Conservation (phyloP, 2,797 vertebrate genomes). For the Pantherophis vulpinus region DNA sequence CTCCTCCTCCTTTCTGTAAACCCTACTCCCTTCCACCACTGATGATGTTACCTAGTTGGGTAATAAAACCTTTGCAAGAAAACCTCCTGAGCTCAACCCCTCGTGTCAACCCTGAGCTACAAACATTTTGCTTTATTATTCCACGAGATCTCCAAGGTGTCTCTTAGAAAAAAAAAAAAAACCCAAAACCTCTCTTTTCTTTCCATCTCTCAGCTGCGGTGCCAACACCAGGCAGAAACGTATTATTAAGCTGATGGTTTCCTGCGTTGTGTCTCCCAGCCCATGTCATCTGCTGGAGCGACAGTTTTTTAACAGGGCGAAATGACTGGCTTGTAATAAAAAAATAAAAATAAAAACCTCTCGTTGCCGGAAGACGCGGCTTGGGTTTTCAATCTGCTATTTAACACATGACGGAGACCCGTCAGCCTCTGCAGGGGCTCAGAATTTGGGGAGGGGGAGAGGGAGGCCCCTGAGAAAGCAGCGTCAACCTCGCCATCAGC, state of each 20-base stretch:
- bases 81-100: too few species aligned
- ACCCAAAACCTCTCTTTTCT: not conserved
- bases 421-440: constrained; percentile 53
- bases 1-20: too few species aligned
- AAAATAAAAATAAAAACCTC: constrained; percentile 46
- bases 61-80: too few species aligned
- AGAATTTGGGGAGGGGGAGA: constrained; percentile 26
- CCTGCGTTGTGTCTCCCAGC: not conserved
- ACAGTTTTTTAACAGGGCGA: constrained; percentile 57
- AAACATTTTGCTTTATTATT: too few species aligned
- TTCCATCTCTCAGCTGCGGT: accelerated
- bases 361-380: constrained; percentile 43
- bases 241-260: not conserved
- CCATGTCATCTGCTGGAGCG: accelerated
- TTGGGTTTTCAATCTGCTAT: constrained; percentile 64
- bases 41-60: too few species aligned
- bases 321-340: constrained; percentile 53
- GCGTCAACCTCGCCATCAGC: constrained; percentile 7
- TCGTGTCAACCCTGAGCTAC: too few species aligned
- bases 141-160: not conserved
- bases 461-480: constrained; percentile 47
- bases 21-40: too few species aligned
- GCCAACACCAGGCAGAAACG: not conserved
- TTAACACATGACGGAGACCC: constrained; percentile 65
- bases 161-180: not conserved